A percentile compares a stretch with the other conserved stretches of the same genome.
These are phyloP conservation scores for Anser cygnoides DNA, from an alignment of 2,113 vertebrate genomes.

Conservation along the genomic window DNA sequence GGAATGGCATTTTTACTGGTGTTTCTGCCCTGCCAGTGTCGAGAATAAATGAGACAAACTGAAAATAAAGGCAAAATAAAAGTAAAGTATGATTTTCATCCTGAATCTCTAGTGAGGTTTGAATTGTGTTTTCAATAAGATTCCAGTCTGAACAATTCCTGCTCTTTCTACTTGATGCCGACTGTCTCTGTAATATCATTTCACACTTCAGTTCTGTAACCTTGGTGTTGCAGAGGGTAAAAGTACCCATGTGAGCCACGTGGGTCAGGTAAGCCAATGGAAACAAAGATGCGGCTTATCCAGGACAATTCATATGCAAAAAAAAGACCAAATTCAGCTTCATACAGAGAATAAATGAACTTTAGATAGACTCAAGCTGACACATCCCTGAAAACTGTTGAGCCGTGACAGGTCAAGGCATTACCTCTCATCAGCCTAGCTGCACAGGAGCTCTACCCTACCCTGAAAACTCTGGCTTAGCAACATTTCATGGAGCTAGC, in stretches of 20 bases:
- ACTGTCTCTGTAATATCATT: background rate
- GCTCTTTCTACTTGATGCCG: background rate
- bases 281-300: background rate
- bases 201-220: background rate
- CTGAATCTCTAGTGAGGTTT: background rate
- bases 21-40: background rate
- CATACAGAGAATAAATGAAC: background rate
- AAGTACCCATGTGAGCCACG: background rate
- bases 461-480: background rate
- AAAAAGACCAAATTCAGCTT: background rate
- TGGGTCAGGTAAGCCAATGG: background rate
- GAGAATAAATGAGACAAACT: background rate
- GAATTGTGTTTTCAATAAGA: slow-evolving; percentile 37
- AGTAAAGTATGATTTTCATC: slow-evolving; percentile 55
- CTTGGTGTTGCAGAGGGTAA: background rate
- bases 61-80: slow-evolving; percentile 15
- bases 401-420: background rate
- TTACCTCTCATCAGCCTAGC: background rate
- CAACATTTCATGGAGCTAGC: background rate
- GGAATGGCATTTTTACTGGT: background rate
- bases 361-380: background rate
- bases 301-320: background rate
- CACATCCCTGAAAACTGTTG: background rate
- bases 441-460: background rate
- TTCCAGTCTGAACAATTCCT: background rate